Base-by-base conservation (phyloP, 1,140 invertebrate genomes). In the Eumaeus atala region DNA sequence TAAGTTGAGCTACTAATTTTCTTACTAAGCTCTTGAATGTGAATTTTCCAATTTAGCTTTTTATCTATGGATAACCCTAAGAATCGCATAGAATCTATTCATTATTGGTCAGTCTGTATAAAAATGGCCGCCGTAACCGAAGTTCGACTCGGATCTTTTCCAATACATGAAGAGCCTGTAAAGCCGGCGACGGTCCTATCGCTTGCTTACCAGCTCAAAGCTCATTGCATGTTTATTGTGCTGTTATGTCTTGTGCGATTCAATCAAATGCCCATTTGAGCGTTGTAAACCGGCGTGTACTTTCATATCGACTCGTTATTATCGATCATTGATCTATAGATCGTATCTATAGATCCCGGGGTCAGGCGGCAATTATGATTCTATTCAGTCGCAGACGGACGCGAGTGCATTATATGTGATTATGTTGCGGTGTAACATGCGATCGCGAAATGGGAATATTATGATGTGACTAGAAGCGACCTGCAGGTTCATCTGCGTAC, bases 241-340 rank as follows among this genome's bases (percentile, higher is more conserved):
- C 44, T 48, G 33, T 57, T 48, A 59, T 56, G 48, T 47, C 28
- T 52, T 47, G 54, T 56, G 34, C 34, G 48, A 61, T 64, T 51
- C 11, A 14, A 36, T 58, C 49, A 40, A 51, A 58, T 52, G 49
- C 28, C 34, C 57, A 60, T 35, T 52, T 36, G 54, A 35, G 38
- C 54, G 37, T 42, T 36, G 51, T 56, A 52, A 36, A 52, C 33
- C 35, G 38, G n/a, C n/a, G n/a, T 58, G 59, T 57, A 72, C 73
- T 74, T 76, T 76, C 73, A 63, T 69, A 67, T 51, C 56, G 67
- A 54, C 59, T 58, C 62, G 21, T 74, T 77, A 74, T 79, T 80
- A 77, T 77, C 69, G 74, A 77, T 80, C 69, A 71, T 66, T 77
- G 74, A 79, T 79, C 74, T 70, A 75, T 64, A 70, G 76, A 79